Conservation (phyloP, 2,797 vertebrate genomes). For the Margarornis squamiger region DNA sequence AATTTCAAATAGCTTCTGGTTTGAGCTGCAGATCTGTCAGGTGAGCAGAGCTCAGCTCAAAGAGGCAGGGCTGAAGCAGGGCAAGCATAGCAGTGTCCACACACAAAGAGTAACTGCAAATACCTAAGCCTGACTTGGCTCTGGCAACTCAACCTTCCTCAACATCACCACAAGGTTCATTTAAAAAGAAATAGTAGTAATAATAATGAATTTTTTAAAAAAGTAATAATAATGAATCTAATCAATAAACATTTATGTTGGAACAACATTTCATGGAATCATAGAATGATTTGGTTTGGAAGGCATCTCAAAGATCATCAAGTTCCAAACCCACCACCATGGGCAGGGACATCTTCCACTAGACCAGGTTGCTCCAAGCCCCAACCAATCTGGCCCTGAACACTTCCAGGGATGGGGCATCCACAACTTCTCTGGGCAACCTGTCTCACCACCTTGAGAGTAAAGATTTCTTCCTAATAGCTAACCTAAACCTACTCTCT, state of each 20-base stretch:
- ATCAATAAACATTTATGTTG: neutral
- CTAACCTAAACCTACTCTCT: neutral
- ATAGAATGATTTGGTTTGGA: neutral
- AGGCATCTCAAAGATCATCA: neutral
- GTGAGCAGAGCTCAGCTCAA: neutral
- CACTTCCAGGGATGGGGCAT: neutral
- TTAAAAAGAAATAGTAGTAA: neutral
- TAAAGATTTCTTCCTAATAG: neutral
- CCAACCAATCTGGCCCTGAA: neutral
- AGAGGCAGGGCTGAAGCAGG: neutral
- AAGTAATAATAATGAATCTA: neutral
- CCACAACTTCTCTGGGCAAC: neutral
- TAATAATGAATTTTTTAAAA: neutral
- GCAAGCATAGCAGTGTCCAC: fast-evolving
- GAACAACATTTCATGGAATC: neutral
- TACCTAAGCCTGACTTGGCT: neutral
- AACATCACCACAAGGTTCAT: neutral
- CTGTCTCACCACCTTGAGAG: neutral
- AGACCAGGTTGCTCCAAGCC: neutral
- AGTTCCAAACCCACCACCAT: neutral
- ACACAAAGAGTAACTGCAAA: neutral
- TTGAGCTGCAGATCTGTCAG: neutral
- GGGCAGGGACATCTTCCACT: neutral
- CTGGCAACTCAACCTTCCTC: neutral
- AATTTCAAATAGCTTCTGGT: neutral